phyloP scores from a whole-genome alignment of 2,113 vertebrate species.

The Ranitomeya imitator region DNA sequence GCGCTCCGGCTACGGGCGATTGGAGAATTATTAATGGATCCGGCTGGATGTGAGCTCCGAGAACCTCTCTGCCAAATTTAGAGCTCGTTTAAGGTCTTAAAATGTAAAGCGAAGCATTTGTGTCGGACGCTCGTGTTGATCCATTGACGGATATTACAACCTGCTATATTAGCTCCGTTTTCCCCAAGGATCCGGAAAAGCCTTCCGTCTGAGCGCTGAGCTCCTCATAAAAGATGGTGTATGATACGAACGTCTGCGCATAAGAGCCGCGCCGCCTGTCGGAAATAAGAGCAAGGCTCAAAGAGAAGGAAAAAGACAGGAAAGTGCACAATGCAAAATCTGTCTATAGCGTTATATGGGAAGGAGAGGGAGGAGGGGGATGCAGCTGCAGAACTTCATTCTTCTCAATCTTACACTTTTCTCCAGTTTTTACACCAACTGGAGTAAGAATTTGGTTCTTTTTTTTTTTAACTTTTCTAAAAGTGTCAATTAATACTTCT shows the following conservation, averaged over 20 bases:
- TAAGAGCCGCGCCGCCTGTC: neutral
- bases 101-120: conserved; percentile 38
- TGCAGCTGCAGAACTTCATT: no score
- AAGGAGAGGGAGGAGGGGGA: no score
- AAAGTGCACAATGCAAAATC: neutral
- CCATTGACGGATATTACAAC: conserved; percentile 49
- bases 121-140: conserved; percentile 24
- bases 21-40: conserved; percentile 15
- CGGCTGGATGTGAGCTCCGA: conserved; percentile 11
- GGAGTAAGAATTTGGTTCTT: no score
- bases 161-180: conserved; percentile 25
- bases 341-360: neutral
- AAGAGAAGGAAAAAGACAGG: neutral
- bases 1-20: neutral
- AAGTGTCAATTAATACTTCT: no score
- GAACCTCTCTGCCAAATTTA: conserved; percentile 17
- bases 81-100: conserved; percentile 53
- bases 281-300: conserved; percentile 14
- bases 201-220: conserved; percentile 18
- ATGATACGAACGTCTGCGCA: conserved; percentile 28
- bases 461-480: no score
- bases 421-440: no score
- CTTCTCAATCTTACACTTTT: no score
- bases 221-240: conserved; percentile 47
- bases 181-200: conserved; percentile 36